Base-by-base conservation (phyloP, 2,113 vertebrate genomes). In the Neolamprologus tretocephalus region DNA sequence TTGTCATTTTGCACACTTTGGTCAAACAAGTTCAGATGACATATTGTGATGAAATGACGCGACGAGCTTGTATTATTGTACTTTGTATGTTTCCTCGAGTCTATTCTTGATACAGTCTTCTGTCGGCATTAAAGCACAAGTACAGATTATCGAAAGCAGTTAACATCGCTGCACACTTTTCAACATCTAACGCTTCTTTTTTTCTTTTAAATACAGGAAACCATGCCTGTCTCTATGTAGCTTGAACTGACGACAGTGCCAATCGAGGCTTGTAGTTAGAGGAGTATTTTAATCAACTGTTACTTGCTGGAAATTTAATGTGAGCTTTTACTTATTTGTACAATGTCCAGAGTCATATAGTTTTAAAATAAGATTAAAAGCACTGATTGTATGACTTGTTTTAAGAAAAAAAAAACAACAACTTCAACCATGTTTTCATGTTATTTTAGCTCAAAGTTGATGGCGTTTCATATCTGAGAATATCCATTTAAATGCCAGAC, bases 51-150 rank as follows among this genome's bases (percentile, higher is more conserved):
- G 23, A 84, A 90, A 83, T 78, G 26, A 71, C 13, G 31, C 57
- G 17, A 71, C 6, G 55, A 81, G 66, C 37, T 55, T 82, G 49
- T 83, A 31, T 84, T 90, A 42, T 55, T 89, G 33, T 87, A 31
- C 73, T 75, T 78, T 19, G 6, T 86, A 19, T 55, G 10, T 75
- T 80, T 87, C 63, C 23, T 84, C 9, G 45, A 84, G 81, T 81
- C 61, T 90, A 31, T 49, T 75, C 75, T 93, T 66, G 96, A 95
- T 96, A 96, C 90, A 71, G 23, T 82, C 68, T 87, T 89, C 33
- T 61, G 35, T 61, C 85, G 57, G 45, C 83, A 78, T 86, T 91
- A 85, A 94, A 95, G 95, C 95, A 96, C 95, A 96, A 87, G 35
- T 66, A 87, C 33, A 37, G 45, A 83, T 87, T 83, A 83, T 58